Evolutionary conservation across 2,888 invertebrate genomes (phyloP).

Genomic region (Ceratothoa steindachneri): DNA sequence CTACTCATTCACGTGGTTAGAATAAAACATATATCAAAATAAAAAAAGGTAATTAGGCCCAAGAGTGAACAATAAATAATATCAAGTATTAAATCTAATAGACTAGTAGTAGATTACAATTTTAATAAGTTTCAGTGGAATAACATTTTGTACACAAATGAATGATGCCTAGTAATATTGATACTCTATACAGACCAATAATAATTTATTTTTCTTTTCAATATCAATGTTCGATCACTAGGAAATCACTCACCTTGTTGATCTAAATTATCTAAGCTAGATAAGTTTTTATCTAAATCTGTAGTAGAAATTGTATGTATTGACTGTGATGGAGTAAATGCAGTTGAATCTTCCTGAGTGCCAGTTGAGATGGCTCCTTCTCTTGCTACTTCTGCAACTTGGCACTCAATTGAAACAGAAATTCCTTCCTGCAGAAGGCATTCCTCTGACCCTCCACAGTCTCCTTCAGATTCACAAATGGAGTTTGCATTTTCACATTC

Average conservation of each 20-base stretch:
- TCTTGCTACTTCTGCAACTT: background rate
- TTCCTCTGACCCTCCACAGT: conserved; percentile 37
- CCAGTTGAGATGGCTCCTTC: background rate
- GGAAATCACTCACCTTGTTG: conserved; percentile 34
- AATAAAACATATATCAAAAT: no score
- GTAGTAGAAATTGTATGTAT: conserved; percentile 46
- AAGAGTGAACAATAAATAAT: no score
- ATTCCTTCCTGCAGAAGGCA: conserved; percentile 38
- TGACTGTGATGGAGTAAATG: conserved; percentile 35
- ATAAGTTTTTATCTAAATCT: conserved; percentile 37
- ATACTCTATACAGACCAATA: no score
- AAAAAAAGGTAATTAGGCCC: no score
- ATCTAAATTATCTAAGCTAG: conserved; percentile 36
- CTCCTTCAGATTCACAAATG: conserved; percentile 28
- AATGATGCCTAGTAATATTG: no score
- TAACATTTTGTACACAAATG: no score
- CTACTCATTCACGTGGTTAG: no score
- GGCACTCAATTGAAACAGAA: background rate
- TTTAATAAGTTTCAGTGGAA: no score
- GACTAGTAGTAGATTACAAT: no score
- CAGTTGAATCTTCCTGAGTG: background rate
- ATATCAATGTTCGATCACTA: no score
- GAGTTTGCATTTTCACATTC: conserved; percentile 28
- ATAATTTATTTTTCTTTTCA: no score
- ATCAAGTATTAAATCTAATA: no score